Evolutionary conservation across 2,113 vertebrate genomes (phyloP), one percentile per base, ranked within the genome.

Genomic region (Hemibagrus wyckioides): DNA sequence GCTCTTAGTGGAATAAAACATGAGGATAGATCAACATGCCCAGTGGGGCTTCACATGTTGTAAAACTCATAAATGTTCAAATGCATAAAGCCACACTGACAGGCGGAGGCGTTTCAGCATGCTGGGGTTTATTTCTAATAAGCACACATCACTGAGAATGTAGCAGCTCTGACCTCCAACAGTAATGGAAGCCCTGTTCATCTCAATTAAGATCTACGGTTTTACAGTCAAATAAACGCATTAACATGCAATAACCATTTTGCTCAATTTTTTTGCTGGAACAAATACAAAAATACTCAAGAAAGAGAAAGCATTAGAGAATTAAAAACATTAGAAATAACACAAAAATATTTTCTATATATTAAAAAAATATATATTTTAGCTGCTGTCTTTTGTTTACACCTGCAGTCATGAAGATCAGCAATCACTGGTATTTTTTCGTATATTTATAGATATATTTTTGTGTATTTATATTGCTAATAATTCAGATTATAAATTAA

Each of bases 11-110:
- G 83, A 88, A 82, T 82, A 63, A 50, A 69, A 79, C 21, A 71
- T 82, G 28, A 57, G 82, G 54, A 76, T 57, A 33, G 48, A 67
- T 23, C 30, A 44, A 36, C 41, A 1, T 84, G 69, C 54, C 48
- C 84, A 71, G n/a, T 61, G 75, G 52, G 19, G 33, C 48, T 77
- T 81, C 63, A n/a, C 85, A 84, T 73, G 36, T 39, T 67, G 76
- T 76, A 85, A 85, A 69, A 44, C 30, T 89, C 61, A 85, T 84
- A 67, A 61, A 85, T 63, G 87, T 73, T 59, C 54, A 88, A 61
- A 88, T 88, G 71, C 39, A 77, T 69, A 41, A 80, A 48, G 69
- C 50, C 52, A 54, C n/a, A 71, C 61, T 76, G 85, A 71, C 73
- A 25, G 67, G 4, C 48, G 52, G 52, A 83, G 36, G 28, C 39